Evolutionary conservation across 1,140 invertebrate species (phyloP).

Genomic region (Ephestia elutella): DNA sequence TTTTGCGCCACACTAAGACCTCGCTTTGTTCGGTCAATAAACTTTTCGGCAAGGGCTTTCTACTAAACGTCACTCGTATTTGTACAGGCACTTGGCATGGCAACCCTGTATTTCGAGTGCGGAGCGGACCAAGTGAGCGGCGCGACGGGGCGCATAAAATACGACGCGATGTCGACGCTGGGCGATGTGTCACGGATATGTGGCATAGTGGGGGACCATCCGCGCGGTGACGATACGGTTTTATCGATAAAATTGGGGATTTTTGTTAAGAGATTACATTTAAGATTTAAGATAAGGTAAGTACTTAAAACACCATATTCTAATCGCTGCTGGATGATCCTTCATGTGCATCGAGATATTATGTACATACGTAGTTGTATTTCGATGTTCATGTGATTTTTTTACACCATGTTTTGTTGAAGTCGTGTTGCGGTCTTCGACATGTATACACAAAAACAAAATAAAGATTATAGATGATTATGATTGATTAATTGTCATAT

Average conservation of each 20-base stretch:
- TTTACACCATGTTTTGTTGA: too few relatives aligned
- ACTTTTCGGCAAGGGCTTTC: background rate
- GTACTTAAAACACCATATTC: too few relatives aligned
- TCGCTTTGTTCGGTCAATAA: background rate
- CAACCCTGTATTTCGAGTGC: constrained; percentile 29
- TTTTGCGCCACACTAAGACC: background rate
- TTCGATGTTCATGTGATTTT: too few relatives aligned
- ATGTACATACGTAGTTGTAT: too few relatives aligned
- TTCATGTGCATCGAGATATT: too few relatives aligned
- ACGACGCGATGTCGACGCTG: constrained; percentile 43
- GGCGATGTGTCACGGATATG: constrained; percentile 58
- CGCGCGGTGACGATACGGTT: background rate
- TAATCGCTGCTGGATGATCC: too few relatives aligned
- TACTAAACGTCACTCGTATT: background rate
- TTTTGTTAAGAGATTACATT: background rate
- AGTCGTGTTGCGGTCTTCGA: too few relatives aligned
- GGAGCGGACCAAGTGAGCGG: constrained; percentile 27
- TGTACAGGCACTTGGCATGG: constrained; percentile 3
- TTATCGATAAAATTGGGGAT: constrained; percentile 16
- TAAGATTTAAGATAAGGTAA: too few relatives aligned
- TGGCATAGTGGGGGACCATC: constrained; percentile 25
- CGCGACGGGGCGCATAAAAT: constrained; percentile 45
- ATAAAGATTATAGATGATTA: too few relatives aligned
- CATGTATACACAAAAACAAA: too few relatives aligned
- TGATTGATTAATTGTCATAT: too few relatives aligned